Conservation (phyloP, 2,888 invertebrate genomes). For the Perithous albicinctus region DNA sequence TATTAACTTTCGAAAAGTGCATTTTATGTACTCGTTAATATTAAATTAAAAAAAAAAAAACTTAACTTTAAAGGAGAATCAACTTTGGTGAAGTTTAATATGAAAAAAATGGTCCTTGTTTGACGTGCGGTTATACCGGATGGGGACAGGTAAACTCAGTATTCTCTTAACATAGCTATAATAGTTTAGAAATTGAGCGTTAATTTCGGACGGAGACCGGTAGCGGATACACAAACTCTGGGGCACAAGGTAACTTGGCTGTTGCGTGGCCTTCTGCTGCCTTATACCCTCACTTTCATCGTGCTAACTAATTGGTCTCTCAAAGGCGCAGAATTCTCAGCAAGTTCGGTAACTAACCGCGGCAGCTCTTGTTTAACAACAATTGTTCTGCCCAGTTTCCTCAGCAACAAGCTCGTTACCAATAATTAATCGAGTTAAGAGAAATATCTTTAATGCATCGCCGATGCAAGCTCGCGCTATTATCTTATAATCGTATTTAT, state of each 20-base stretch:
- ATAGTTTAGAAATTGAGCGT: conserved; percentile 55
- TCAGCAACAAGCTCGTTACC: conserved; percentile 73
- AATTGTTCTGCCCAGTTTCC: conserved; percentile 74
- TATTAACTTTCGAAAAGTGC: too few relatives aligned
- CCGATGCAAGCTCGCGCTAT: not conserved
- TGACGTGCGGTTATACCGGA: not conserved
- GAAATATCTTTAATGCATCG: conserved; percentile 51
- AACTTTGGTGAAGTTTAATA: too few relatives aligned
- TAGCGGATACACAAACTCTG: conserved; percentile 25
- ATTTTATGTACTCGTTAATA: too few relatives aligned
- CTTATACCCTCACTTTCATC: conserved; percentile 56
- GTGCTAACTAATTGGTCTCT: conserved; percentile 74
- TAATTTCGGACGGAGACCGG: conserved; percentile 40
- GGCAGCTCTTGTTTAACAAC: conserved; percentile 73
- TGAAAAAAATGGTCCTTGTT: not conserved
- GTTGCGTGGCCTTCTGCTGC: conserved; percentile 33
- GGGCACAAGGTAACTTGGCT: conserved; percentile 50
- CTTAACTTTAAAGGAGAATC: too few relatives aligned
- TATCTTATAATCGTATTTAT: not conserved
- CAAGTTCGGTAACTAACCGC: conserved; percentile 75
- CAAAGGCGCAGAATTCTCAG: conserved; percentile 71
- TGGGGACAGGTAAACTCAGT: conserved; percentile 1
- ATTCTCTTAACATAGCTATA: conserved; percentile 31
- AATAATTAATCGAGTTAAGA: conserved; percentile 76
- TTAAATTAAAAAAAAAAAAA: too few relatives aligned